Base-by-base conservation (phyloP, 2,797 vertebrate genomes). In the Thaleichthys pacificus region DNA sequence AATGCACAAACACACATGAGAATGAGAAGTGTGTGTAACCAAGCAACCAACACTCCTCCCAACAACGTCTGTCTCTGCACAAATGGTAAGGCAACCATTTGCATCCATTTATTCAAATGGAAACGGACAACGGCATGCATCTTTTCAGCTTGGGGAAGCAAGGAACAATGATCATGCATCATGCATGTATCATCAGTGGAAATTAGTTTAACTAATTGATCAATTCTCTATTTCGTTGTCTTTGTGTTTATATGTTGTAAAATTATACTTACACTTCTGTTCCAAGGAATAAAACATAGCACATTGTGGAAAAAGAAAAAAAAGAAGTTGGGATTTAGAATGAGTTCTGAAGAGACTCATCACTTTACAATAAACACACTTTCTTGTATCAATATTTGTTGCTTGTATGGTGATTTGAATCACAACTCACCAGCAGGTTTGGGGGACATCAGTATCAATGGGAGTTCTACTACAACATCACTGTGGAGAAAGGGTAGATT, bases 401-500 rank as follows among this genome's bases (percentile, higher is more conserved):
- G 32, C 38, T 7, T 42, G 38, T 12, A 42, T 12, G 17, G 15
- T 32, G 5, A 61, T 73, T 1, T 0, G 70, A 72, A 75, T 35
- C 0, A 66, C 1, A 57, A 63, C 88, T 93, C 38, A 96, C 96
- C 79, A 2, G 94, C 90, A 0, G 96, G 95, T 81, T 97, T 96
- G 1, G 94, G 95, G 69, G 95, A 95, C 94, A 96, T 97, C 84
- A 97, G 89, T 67, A 87, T 86, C 73, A 97, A 57, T 0, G 96
- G 95, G 80, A 98, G 74, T 81, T 97, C 95, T 12, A 93, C 88
- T 0, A 81, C 86, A 2, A 97, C 93, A 9, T 96, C 93, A 0
- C 95, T 97, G 85, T 84, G 86, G 66, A 77, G 84, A 84, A 80
- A 85, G 0, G 47, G 51, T 14, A 64, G 7, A 7, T 5, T 19